Evolutionary conservation across 1,140 invertebrate species (phyloP), one percentile per base, ranked within the genome.

Genomic region (Hyposmocoma kahamanoa): DNA sequence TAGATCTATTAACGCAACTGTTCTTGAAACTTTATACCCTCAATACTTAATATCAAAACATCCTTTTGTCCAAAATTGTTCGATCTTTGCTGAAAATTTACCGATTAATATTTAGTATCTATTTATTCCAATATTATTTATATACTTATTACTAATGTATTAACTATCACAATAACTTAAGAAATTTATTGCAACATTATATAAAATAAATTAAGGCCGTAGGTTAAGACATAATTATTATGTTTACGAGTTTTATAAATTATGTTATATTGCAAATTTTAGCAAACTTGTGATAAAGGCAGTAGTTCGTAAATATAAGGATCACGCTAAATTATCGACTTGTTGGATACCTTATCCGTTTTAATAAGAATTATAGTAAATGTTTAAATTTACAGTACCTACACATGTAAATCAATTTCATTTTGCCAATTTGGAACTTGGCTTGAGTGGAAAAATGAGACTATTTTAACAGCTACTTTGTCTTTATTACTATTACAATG

Each of bases 271-370:
- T 49, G 49, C 42, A 49, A 28, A 52, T 26, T 42, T 47, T 47
- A 47, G 52, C 54, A 39, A 52, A 42, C 45, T 52, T 59, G 53
- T 59, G 57, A 58, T 58, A 53, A 36, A 36, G 11, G 15, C 24
- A 39, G 42, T 52, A 52, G 45, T 36, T 47, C 43, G 20, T 55
- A 52, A 46, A 41, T 21, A 36, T 54, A 54, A 55, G 52, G 46
- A 59, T 52, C 56, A 59, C 50, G 41, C 51, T 3, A 51, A 34
- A 52, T 42, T 47, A 55, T 36, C 48, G 39, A 50, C 41, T 48
- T 46, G 42, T 59, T 46, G 49, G 52, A 21, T 44, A 41, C 43
- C 53, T 45, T 42, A 30, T 2, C 2, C 28, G 28, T 6, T n/a
- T 6, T 30, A n/a, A n/a, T n/a, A 2, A 2, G 13, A 30, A 6